Conservation (phyloP, 2,888 invertebrate genomes). For the Andrena dorsata region DNA sequence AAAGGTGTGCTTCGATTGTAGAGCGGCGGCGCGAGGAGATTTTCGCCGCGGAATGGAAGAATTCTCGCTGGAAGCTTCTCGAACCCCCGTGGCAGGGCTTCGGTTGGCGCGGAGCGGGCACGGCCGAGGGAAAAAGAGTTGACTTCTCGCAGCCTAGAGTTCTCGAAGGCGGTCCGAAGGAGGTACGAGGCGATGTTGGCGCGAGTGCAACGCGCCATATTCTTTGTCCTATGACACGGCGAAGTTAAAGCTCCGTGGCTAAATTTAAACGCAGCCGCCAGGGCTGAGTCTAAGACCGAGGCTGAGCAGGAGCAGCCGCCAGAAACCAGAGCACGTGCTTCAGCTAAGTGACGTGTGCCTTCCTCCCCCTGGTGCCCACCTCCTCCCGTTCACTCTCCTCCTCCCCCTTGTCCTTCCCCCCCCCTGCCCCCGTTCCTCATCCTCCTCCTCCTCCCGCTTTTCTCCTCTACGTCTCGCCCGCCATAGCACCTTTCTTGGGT, state of each 20-base stretch:
- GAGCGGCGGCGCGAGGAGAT: too few relatives aligned
- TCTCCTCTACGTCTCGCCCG: slow-evolving; percentile 34
- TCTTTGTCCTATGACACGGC: slow-evolving; percentile 81
- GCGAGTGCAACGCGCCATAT: slow-evolving; percentile 76
- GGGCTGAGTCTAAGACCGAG: slow-evolving; percentile 76
- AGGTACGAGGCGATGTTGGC: slow-evolving; percentile 65
- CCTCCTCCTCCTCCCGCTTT: slow-evolving; percentile 5
- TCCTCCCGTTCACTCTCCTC: slow-evolving; percentile 16
- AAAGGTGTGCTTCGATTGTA: too few relatives aligned
- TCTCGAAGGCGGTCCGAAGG: slow-evolving; percentile 30
- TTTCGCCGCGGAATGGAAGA: too few relatives aligned
- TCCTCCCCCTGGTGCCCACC: slow-evolving; percentile 71
- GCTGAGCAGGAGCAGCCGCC: slow-evolving; percentile 82
- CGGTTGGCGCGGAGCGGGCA: too few relatives aligned
- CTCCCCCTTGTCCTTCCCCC: background rate
- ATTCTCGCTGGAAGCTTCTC: too few relatives aligned
- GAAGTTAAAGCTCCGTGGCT: slow-evolving; percentile 79
- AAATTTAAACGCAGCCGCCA: slow-evolving; percentile 79
- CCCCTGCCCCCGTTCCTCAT: background rate
- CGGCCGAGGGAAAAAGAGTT: too few relatives aligned
- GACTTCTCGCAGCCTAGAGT: too few relatives aligned
- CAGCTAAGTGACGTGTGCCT: slow-evolving; percentile 82
- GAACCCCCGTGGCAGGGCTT: too few relatives aligned
- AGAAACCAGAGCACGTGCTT: slow-evolving; percentile 84
- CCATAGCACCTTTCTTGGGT: slow-evolving; percentile 7